A percentile compares a stretch with the other conserved stretches of the same genome.
Conservation (phyloP, 2,113 vertebrate species). For the Apaloderma vittatum region DNA sequence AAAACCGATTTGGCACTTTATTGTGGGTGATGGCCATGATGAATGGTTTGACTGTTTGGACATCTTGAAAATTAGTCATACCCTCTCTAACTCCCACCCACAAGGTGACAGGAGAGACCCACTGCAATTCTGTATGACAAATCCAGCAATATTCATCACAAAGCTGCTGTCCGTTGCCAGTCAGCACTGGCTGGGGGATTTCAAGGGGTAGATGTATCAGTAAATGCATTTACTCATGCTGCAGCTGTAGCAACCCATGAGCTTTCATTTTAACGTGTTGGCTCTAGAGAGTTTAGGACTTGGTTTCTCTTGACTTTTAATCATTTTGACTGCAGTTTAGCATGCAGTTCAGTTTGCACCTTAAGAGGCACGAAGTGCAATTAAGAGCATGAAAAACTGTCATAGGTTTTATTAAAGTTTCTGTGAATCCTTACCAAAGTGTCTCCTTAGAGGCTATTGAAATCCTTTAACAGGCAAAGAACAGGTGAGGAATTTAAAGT, state of each 20-base stretch:
- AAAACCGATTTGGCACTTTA: background rate
- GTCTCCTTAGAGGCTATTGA: background rate
- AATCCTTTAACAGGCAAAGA: background rate
- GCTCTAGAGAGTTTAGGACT: background rate
- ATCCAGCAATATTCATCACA: accelerated
- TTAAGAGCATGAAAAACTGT: background rate
- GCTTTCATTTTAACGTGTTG: background rate
- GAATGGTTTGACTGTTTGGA: background rate
- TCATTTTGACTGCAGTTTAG: background rate
- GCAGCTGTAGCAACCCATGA: background rate
- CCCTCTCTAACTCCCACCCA: background rate
- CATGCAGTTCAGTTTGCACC: background rate
- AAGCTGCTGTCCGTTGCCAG: background rate
- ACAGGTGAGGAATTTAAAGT: background rate
- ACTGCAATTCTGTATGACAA: background rate
- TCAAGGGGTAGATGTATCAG: background rate
- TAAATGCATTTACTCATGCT: background rate
- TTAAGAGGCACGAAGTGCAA: background rate
- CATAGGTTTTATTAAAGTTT: background rate
- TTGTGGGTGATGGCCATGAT: background rate
- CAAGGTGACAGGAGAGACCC: background rate
- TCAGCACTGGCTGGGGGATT: background rate
- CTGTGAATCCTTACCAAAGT: background rate
- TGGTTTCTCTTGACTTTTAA: background rate
- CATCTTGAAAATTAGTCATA: background rate